Evolutionary conservation across 2,797 vertebrate species (phyloP).

Genomic region (Paratrypauchen microcephalus): DNA sequence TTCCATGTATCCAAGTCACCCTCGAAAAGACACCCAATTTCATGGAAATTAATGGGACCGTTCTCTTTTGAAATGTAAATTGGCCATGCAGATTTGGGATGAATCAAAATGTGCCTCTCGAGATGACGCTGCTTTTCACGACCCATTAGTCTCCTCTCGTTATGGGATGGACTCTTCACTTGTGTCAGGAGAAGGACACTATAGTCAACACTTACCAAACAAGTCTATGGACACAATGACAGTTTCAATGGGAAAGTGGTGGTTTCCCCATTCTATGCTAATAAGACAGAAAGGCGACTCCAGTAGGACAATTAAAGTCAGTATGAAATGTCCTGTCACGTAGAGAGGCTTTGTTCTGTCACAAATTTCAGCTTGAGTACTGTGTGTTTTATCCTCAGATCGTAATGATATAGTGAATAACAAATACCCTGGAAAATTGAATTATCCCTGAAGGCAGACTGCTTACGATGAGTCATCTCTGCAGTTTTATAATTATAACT

Average conservation of each 20-base stretch:
- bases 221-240: conserved; percentile 44
- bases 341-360: background rate
- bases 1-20: conserved; percentile 49
- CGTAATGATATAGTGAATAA: conserved; percentile 1
- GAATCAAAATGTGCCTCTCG: conserved; percentile 67
- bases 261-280: background rate
- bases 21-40: conserved; percentile 68
- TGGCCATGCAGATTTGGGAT: conserved; percentile 68
- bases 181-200: conserved; percentile 27
- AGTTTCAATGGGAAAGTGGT: conserved; percentile 22
- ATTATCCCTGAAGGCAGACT: background rate
- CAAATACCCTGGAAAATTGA: conserved; percentile 1
- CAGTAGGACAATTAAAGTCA: conserved; percentile 10
- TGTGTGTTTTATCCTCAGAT: conserved; percentile 6
- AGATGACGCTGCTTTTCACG: conserved; percentile 62
- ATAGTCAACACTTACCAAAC: conserved; percentile 35
- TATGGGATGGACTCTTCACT: conserved; percentile 48
- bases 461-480: conserved; percentile 17
- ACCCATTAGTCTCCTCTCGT: conserved; percentile 60
- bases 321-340: conserved; percentile 4
- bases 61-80: conserved; percentile 77
- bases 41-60: conserved; percentile 73
- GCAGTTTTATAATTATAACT: conserved; percentile 5
- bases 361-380: background rate
- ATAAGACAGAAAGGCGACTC: conserved; percentile 9